Evolutionary conservation across 2,888 invertebrate genomes (phyloP).

Genomic region (Tineola bisselliella): DNA sequence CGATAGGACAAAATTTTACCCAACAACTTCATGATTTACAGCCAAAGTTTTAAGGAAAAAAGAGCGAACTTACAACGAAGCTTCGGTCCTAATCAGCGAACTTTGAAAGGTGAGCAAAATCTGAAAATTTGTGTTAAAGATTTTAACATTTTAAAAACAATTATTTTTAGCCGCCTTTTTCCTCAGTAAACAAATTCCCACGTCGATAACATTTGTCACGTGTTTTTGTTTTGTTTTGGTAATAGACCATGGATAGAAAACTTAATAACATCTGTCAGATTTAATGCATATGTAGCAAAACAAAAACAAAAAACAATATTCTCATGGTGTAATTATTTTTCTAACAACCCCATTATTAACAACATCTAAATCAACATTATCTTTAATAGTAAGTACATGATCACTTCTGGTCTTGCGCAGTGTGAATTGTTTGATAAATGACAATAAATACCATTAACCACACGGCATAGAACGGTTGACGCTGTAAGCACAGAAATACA

Average conservation of each 20-base stretch:
- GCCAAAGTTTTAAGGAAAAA: slow-evolving; percentile 11
- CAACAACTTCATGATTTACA: slow-evolving; percentile 8
- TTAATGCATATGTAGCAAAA: slow-evolving; percentile 32
- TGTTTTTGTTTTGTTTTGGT: slow-evolving; percentile 28
- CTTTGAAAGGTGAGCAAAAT: slow-evolving; percentile 1
- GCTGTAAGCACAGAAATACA: not conserved
- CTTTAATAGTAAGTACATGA: no score
- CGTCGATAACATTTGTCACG: slow-evolving; percentile 37
- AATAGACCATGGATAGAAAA: slow-evolving; percentile 39
- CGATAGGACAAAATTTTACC: slow-evolving; percentile 10
- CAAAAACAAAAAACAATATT: not conserved
- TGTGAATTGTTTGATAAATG: no score
- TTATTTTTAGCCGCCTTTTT: not conserved
- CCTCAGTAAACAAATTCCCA: slow-evolving; percentile 32
- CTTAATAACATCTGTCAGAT: slow-evolving; percentile 26
- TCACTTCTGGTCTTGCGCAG: no score
- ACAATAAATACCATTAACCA: not conserved
- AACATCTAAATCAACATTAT: no score
- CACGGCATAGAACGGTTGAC: not conserved
- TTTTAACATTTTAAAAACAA: not conserved
- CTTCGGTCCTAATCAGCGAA: not conserved
- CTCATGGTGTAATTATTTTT: no score
- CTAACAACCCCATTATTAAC: no score
- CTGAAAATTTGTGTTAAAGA: not conserved
- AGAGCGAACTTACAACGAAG: slow-evolving; percentile 2